Conservation (phyloP, 2,888 invertebrate species). For the Andrena bucephala region DNA sequence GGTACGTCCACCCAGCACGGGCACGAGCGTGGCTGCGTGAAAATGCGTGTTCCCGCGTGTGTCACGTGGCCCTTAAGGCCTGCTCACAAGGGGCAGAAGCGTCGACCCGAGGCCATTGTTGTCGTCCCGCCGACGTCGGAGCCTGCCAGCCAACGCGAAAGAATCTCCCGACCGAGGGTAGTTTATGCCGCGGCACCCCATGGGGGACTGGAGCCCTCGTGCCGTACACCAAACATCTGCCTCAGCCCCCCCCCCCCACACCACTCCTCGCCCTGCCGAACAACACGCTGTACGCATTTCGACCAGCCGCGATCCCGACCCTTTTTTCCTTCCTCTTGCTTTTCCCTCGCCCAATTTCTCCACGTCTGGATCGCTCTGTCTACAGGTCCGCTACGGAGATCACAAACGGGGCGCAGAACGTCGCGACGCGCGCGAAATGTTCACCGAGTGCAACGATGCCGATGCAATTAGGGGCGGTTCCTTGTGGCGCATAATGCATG, state of each 20-base stretch:
- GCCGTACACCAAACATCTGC: slow-evolving; percentile 84
- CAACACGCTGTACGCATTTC: slow-evolving; percentile 41
- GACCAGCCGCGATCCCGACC: slow-evolving; percentile 30
- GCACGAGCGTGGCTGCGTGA: slow-evolving; percentile 39
- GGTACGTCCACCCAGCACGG: slow-evolving; percentile 4
- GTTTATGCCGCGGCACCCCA: slow-evolving; percentile 82
- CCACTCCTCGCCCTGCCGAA: slow-evolving; percentile 35
- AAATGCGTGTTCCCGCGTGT: slow-evolving; percentile 53
- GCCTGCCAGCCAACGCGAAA: slow-evolving; percentile 41
- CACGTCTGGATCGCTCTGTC: not conserved
- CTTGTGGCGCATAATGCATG: slow-evolving; percentile 49
- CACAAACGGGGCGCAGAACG: slow-evolving; percentile 27
- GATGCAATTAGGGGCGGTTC: slow-evolving; percentile 53
- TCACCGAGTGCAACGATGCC: slow-evolving; percentile 45
- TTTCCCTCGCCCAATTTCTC: slow-evolving; percentile 13
- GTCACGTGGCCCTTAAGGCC: slow-evolving; percentile 70
- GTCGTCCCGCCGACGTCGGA: slow-evolving; percentile 14
- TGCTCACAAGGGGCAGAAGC: slow-evolving; percentile 61
- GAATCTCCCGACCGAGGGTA: slow-evolving; percentile 75
- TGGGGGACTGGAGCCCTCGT: slow-evolving; percentile 81
- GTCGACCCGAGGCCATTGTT: slow-evolving; percentile 50
- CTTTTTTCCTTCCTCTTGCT: slow-evolving; percentile 8
- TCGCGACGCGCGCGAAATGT: slow-evolving; percentile 34
- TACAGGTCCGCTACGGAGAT: slow-evolving; percentile 24
- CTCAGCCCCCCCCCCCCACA: slow-evolving; percentile 65